Evolutionary conservation across 2,797 vertebrate species (phyloP), one percentile per base, ranked within the genome.

Genomic region (Pelobates cultripes): DNA sequence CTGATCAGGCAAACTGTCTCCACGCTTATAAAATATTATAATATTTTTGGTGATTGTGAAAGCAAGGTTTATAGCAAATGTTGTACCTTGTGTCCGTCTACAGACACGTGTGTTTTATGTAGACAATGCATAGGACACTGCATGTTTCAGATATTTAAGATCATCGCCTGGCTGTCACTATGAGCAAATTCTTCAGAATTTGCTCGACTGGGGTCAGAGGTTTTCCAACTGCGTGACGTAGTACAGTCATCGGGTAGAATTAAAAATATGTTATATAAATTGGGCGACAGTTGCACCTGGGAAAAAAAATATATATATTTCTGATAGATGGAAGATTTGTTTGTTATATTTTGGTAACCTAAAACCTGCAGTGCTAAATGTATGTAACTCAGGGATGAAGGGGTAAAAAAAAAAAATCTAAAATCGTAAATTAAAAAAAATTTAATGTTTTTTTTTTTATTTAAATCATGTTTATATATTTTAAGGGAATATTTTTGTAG

Each of bases 371-470:
- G 81, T 70, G 64, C 73, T 9, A 14, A 66, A 70, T 40, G 51
- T 15, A 63, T 15, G 40, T 47, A 74, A 88, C 85, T 84, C 86
- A 85, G 82, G 80, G 77, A 64, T 76, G 87, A 85, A 41, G 71
- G 73, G 81, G 73, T 57, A 44, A 63, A 60, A 55, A 28, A 28
- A 28, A 74, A 75, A 64, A 70, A n/a, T 41, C 42, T 8, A 6
- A 64, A 76, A 80, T 86, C 91, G 86, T 92, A 92, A 90, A 89
- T 87, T 89, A 78, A 91, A 90, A 83, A 88, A 73, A 70, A 77
- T 69, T 55, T 78, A 85, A 74, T 64, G 57, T 60, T 60, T 28
- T 64, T 17, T 64, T 86, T 87, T 87, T 86, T 88, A 85, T 71
- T 84, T 87, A 85, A 88, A 78, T 86, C 67, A 77, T 85, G 87